Evolutionary conservation across 2,888 invertebrate species (phyloP), one percentile per base, ranked within the genome.

Genomic region (Clivina fossor): DNA sequence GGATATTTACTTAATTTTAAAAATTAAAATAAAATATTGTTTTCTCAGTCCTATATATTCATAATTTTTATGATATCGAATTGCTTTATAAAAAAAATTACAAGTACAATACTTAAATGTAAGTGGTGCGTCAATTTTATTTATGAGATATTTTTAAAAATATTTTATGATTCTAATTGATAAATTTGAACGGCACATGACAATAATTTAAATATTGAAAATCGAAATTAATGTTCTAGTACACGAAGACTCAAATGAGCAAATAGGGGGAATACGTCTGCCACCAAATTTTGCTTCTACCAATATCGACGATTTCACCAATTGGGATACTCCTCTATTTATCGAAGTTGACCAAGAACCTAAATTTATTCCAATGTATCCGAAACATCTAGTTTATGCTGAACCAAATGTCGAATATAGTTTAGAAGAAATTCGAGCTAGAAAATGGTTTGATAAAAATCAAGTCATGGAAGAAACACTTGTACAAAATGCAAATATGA

Each of bases 381-480:
- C 83, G 66, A 86, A 87, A 69, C 70, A 79, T 61, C 77, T 81
- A 74, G 83, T 84, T 11, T 85, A 84, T 66, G 69, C 71, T 56
- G 80, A 80, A 63, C 64, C 65, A 2, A 80, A 81, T 60, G 78
- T 78, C 61, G 90, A 90, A 76, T 84, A 80, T 72, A 86, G 86
- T 69, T 81, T 89, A 75, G 90, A 90, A 76, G 89, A 90, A 76
- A 77, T 90, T 61, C 77, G 83, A 65, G 83, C 85, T 57, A 41
- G 51, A 19, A 57, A 55, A 46, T 59, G 48, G 47, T 55, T 47
- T 8, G 24, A 22, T 18, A 44, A 41, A 24, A 35, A 43, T n/a
- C 46, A 35, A 2, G 35, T 9, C 4, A 32, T 40, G 18, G 2
- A 9, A 22, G 41, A 30, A 33, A n/a, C n/a, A n/a, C n/a, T n/a